A percentile compares a stretch with the other conserved stretches of the same genome.
phyloP scores from a whole-genome alignment of 2,113 vertebrate genomes.

The Aspiorhynchus laticeps region DNA sequence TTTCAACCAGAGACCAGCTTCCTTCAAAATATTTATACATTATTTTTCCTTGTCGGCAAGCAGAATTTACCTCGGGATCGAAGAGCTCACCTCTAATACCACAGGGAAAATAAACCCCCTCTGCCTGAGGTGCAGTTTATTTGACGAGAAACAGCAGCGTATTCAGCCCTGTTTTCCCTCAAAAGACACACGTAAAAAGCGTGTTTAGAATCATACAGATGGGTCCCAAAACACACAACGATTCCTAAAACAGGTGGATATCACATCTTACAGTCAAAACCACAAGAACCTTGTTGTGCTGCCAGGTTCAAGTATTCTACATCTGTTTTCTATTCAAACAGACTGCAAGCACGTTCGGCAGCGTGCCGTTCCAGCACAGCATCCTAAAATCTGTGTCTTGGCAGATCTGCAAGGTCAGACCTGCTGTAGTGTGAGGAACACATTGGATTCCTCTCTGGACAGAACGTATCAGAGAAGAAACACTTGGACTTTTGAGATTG shows the following conservation, averaged over 20 bases:
- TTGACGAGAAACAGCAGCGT: slow-evolving; percentile 68
- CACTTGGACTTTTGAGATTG: neutral
- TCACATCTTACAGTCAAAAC: slow-evolving; percentile 17
- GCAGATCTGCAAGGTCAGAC: neutral
- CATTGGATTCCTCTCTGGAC: slow-evolving; percentile 24
- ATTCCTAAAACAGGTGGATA: slow-evolving; percentile 30
- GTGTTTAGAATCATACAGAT: slow-evolving; percentile 67
- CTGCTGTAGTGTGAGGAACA: slow-evolving; percentile 20
- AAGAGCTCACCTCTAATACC: slow-evolving; percentile 71
- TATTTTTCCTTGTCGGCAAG: slow-evolving; percentile 66
- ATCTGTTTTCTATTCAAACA: slow-evolving; percentile 48
- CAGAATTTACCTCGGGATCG: slow-evolving; percentile 69
- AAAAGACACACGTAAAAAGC: slow-evolving; percentile 66
- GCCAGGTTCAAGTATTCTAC: slow-evolving; percentile 41
- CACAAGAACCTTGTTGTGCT: slow-evolving; percentile 29
- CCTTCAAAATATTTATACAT: slow-evolving; percentile 76
- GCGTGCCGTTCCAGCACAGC: neutral
- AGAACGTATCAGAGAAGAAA: neutral
- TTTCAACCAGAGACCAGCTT: slow-evolving; percentile 70
- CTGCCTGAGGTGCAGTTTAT: slow-evolving; percentile 70
- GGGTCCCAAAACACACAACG: slow-evolving; percentile 37
- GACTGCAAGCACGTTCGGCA: slow-evolving; percentile 24
- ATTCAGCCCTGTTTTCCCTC: slow-evolving; percentile 67
- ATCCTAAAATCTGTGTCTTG: neutral
- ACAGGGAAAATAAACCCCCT: slow-evolving; percentile 77